Conservation (phyloP, 1,140 invertebrate genomes). For the Drosophila hydei region DNA sequence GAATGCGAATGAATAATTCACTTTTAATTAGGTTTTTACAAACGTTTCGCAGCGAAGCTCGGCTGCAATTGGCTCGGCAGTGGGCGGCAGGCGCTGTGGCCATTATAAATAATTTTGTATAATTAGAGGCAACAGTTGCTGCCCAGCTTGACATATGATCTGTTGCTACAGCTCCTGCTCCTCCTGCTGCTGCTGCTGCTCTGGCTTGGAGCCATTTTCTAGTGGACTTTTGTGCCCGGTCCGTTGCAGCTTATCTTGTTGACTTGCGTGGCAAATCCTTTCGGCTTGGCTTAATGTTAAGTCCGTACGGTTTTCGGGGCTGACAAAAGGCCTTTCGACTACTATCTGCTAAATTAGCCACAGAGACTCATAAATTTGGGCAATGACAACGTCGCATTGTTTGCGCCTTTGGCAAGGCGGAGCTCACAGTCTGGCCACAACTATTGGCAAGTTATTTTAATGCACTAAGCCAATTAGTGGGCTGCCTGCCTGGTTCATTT, state of each 20-base stretch:
- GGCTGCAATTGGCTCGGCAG: constrained; percentile 31
- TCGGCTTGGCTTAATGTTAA: constrained; percentile 63
- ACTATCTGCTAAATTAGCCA: constrained; percentile 80
- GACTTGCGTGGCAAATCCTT: constrained; percentile 52
- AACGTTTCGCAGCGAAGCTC: constrained; percentile 41
- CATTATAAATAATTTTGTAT: constrained; percentile 82
- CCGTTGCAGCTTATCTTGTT: constrained; percentile 40
- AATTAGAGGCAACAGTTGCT: constrained; percentile 79
- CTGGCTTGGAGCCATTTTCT: background rate
- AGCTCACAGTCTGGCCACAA: constrained; percentile 58
- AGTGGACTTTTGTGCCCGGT: too few relatives aligned
- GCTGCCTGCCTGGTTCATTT: constrained; percentile 67
- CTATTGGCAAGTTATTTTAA: constrained; percentile 82
- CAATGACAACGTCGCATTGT: constrained; percentile 74
- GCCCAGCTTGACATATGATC: constrained; percentile 72
- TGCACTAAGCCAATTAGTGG: constrained; percentile 81
- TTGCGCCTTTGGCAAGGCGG: constrained; percentile 16
- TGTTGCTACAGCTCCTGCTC: background rate
- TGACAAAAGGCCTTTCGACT: constrained; percentile 64
- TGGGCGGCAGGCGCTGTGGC: constrained; percentile 23
- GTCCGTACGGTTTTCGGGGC: constrained; percentile 32
- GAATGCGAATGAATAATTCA: constrained; percentile 75
- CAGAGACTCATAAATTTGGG: constrained; percentile 74
- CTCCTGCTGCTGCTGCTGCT: background rate
- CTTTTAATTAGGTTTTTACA: constrained; percentile 81